phyloP scores from a whole-genome alignment of 2,113 vertebrate genomes.

The Speoplatyrhinus poulsoni region DNA sequence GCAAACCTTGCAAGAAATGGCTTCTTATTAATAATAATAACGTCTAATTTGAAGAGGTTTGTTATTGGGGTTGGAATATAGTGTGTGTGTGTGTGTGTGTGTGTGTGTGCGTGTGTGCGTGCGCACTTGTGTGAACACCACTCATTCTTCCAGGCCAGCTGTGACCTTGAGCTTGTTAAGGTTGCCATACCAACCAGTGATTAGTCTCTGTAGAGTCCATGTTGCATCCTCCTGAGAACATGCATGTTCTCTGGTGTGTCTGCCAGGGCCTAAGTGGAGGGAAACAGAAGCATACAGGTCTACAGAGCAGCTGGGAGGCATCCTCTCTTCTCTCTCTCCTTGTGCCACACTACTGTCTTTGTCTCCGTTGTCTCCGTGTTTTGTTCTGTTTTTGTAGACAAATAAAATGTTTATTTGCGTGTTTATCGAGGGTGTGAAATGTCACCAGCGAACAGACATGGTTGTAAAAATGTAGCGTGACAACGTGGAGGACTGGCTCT shows the following conservation, averaged over 20 bases:
- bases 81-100: conserved; percentile 10
- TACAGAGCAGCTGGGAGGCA: conserved; percentile 22
- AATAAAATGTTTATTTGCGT: conserved; percentile 13
- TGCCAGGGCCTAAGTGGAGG: conserved; percentile 32
- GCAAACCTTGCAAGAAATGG: conserved; percentile 21
- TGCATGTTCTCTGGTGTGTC: neutral
- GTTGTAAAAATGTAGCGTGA: neutral
- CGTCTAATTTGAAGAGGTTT: neutral
- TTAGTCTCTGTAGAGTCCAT: no score
- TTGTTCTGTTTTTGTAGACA: neutral
- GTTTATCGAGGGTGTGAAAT: conserved; percentile 12
- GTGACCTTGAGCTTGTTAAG: no score
- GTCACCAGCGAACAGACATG: neutral
- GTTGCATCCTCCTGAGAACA: neutral
- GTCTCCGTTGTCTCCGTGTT: neutral
- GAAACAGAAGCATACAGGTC: conserved; percentile 33
- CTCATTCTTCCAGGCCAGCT: no score
- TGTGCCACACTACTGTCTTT: neutral
- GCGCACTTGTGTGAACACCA: no score
- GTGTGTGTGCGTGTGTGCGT: neutral
- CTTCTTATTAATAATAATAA: conserved; percentile 22
- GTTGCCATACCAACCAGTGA: no score
- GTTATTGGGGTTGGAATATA: no score
- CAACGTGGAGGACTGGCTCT: neutral
- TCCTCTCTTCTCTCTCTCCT: neutral